A percentile compares a stretch with the other conserved stretches of the same genome.
These are phyloP conservation scores for Gadopsis bispinosus DNA, from an alignment of 2,797 vertebrate genomes.

Conservation along the genomic window DNA sequence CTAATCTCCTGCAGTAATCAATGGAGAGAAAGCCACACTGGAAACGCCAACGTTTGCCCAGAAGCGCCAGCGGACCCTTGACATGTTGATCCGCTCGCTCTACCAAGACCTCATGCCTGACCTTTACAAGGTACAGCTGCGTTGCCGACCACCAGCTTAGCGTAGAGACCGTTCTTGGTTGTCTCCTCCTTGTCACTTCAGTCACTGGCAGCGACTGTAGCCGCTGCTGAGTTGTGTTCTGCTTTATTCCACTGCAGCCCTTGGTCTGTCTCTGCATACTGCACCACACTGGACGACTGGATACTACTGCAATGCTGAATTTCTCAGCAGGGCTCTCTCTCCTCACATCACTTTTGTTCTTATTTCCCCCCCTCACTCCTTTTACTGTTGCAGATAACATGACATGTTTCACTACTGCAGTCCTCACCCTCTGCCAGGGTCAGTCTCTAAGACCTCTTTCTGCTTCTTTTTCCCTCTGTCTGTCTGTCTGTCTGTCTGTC, in stretches of 20 bases:
- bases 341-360: conserved; percentile 54
- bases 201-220: conserved; percentile 41
- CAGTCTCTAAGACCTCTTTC: conserved; percentile 73
- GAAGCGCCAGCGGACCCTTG: conserved; percentile 97
- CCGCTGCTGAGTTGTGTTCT: conserved; percentile 56
- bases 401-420: conserved; percentile 54
- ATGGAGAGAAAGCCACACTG: conserved; percentile 99
- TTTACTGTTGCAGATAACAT: conserved; percentile 46
- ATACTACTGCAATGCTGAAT: conserved; percentile 79
- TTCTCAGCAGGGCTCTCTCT: conserved; percentile 66
- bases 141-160: neutral
- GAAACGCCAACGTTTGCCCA: conserved; percentile 99
- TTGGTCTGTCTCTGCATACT: conserved; percentile 65
- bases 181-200: conserved; percentile 45
- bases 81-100: conserved; percentile 98
- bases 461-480: conserved; percentile 54
- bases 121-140: conserved; percentile 91
- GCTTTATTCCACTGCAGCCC: conserved; percentile 72
- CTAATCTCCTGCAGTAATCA: conserved; percentile 90
- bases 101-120: conserved; percentile 98
- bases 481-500: conserved; percentile 6
- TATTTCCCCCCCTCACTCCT: conserved; percentile 1
- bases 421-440: conserved; percentile 63
- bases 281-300: conserved; percentile 65
- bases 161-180: conserved; percentile 7